A percentile compares a stretch with the other conserved stretches of the same genome.
Evolutionary conservation across 1,140 invertebrate species (phyloP).

Genomic region (Grapholita molesta): DNA sequence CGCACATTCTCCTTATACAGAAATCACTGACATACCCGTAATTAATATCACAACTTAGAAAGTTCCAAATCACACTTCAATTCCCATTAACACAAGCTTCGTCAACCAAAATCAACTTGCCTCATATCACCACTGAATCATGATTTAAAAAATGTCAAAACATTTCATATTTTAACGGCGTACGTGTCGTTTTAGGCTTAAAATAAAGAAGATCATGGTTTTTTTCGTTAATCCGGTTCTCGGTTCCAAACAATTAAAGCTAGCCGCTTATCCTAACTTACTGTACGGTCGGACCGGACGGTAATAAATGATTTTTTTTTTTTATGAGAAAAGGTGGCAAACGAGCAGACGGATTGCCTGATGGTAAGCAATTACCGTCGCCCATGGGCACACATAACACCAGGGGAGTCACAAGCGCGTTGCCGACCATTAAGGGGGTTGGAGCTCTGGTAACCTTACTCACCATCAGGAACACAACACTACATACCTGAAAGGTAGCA

Average conservation of each 20-base stretch:
- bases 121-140: background rate
- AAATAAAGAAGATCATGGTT: slow-evolving; percentile 3
- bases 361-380: too few species aligned
- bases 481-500: too few species aligned
- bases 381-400: too few species aligned
- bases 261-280: background rate
- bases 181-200: background rate
- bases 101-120: background rate
- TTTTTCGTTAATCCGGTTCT: slow-evolving; percentile 1
- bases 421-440: too few species aligned
- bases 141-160: background rate
- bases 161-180: background rate
- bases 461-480: too few species aligned
- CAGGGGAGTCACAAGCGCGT: too few species aligned
- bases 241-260: slow-evolving; percentile 17
- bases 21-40: background rate
- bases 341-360: too few species aligned
- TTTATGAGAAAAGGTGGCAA: too few species aligned
- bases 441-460: too few species aligned
- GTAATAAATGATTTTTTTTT: too few species aligned
- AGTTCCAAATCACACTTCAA: background rate
- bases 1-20: background rate
- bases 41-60: background rate
- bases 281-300: background rate
- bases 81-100: background rate